A percentile compares a stretch with the other conserved stretches of the same genome.
phyloP scores from a whole-genome alignment of 2,888 invertebrate species.

The Chrysolina haemoptera region DNA sequence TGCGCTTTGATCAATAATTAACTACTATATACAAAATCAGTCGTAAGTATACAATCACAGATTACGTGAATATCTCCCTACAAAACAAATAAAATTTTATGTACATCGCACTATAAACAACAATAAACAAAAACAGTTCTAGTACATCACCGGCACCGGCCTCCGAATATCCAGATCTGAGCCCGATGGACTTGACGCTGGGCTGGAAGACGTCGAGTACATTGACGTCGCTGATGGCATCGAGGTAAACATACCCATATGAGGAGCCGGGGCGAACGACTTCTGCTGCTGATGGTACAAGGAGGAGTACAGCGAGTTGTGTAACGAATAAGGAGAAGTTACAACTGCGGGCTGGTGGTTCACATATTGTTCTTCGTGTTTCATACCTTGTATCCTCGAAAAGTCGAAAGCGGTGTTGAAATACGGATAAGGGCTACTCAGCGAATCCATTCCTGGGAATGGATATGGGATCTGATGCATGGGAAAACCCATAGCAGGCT shows the following conservation, averaged over 20 bases:
- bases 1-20: conserved; percentile 39
- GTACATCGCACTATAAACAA: conserved; percentile 18
- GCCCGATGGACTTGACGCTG: conserved; percentile 67
- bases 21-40: conserved; percentile 55
- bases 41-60: conserved; percentile 55
- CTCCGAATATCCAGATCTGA: conserved; percentile 74
- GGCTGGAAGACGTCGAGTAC: conserved; percentile 68
- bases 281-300: conserved; percentile 73
- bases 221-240: conserved; percentile 68
- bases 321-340: conserved; percentile 73
- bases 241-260: conserved; percentile 65
- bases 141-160: conserved; percentile 82
- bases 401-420: conserved; percentile 81
- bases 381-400: conserved; percentile 60
- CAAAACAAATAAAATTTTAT: conserved; percentile 32
- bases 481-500: conserved; percentile 69
- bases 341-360: conserved; percentile 61
- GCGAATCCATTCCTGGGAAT: conserved; percentile 75
- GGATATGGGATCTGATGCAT: conserved; percentile 78
- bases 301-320: conserved; percentile 80
- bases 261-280: conserved; percentile 72
- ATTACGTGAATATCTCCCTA: conserved; percentile 44
- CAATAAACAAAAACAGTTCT: conserved; percentile 54
- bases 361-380: conserved; percentile 66
- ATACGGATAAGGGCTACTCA: conserved; percentile 79